A percentile compares a stretch with the other conserved stretches of the same genome.
phyloP scores from a whole-genome alignment of 2,113 vertebrate species.

The Ceuthmochares aereus region DNA sequence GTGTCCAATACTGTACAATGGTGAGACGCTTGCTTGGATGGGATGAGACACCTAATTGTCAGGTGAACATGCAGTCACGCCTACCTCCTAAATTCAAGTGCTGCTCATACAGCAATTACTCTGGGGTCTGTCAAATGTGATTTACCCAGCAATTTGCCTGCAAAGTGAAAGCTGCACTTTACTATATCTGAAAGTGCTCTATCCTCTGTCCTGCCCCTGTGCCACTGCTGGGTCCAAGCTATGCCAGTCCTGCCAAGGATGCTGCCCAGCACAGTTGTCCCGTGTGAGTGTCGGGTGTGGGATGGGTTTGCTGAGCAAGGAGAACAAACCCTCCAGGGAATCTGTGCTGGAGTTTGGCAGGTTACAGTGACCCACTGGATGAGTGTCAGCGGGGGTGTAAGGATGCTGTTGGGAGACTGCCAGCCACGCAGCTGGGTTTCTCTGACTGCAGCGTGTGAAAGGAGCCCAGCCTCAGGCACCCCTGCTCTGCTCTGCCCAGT shows the following conservation, averaged over 20 bases:
- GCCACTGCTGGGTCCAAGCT: neutral
- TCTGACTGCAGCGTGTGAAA: neutral
- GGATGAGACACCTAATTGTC: neutral
- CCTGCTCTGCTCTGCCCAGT: neutral
- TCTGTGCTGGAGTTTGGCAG: neutral
- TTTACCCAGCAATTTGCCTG: neutral
- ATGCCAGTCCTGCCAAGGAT: neutral
- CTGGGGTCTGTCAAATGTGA: neutral
- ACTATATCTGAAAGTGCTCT: neutral
- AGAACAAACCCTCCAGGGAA: neutral
- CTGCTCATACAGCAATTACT: neutral
- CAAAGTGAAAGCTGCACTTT: neutral
- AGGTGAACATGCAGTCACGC: neutral
- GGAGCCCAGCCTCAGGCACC: neutral
- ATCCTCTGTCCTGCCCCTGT: neutral
- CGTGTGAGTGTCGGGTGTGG: neutral
- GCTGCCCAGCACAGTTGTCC: neutral
- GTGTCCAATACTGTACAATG: neutral
- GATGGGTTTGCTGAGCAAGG: neutral
- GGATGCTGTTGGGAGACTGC: neutral
- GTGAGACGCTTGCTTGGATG: neutral
- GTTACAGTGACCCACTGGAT: neutral
- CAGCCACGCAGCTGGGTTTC: neutral
- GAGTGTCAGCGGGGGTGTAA: neutral
- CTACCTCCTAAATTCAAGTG: neutral